Evolutionary conservation across 1,140 invertebrate species (phyloP).

Genomic region (Brachionus paranguensis): DNA sequence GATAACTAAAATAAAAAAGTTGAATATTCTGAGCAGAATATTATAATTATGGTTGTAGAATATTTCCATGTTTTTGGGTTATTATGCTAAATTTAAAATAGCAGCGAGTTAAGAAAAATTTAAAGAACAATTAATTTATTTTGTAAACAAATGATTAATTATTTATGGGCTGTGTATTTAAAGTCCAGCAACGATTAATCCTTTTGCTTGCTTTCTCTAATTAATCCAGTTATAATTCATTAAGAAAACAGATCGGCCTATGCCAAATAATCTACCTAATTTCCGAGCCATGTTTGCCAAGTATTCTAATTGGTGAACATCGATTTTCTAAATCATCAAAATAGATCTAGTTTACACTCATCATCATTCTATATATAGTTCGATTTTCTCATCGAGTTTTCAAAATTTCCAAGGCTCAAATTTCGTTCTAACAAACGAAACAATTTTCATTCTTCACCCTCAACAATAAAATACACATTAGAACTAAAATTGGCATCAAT

Average conservation of each 20-base stretch:
- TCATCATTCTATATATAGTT: not conserved
- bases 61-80: not conserved
- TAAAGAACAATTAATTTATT: not conserved
- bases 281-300: not conserved
- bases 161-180: slow-evolving; percentile 11
- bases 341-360: not conserved
- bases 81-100: not conserved
- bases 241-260: slow-evolving; percentile 22
- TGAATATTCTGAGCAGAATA: not conserved
- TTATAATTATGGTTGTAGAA: not conserved
- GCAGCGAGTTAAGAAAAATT: not conserved
- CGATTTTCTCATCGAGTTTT: not conserved
- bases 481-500: not conserved
- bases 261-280: not conserved
- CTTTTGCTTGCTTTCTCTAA: not conserved
- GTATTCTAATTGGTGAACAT: not conserved
- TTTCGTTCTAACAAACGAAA: not conserved
- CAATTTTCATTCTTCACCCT: not conserved
- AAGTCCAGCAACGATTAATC: not conserved
- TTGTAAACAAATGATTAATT: slow-evolving; percentile 26
- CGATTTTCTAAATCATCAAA: not conserved
- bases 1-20: not conserved
- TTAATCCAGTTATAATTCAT: not conserved
- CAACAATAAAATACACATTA: not conserved
- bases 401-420: not conserved